Percentiles rank a stretch among this genome's conserved stretches.
Evolutionary conservation across 2,113 vertebrate species (phyloP).

Genomic region (Candoia aspera): DNA sequence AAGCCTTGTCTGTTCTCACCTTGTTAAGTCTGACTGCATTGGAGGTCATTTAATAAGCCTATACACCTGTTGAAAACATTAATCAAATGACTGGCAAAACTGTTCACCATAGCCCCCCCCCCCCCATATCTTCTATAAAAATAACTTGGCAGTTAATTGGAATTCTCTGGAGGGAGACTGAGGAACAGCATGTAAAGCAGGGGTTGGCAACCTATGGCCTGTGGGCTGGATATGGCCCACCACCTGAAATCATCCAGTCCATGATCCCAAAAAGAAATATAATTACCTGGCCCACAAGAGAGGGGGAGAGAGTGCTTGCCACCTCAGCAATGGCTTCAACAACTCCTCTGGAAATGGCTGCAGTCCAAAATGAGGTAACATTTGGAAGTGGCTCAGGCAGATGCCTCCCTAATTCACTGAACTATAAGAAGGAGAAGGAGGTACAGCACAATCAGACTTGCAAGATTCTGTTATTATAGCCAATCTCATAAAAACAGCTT

Average conservation of each 20-base stretch:
- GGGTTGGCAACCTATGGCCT: background rate
- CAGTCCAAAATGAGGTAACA: background rate
- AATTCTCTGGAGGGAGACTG: background rate
- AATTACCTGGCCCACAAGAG: background rate
- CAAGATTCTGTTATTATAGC: background rate
- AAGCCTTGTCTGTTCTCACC: background rate
- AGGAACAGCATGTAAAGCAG: background rate
- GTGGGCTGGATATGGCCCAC: background rate
- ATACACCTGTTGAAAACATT: slow-evolving; percentile 16
- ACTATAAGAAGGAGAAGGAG: background rate
- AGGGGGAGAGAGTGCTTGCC: background rate
- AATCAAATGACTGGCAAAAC: background rate
- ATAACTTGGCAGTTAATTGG: background rate
- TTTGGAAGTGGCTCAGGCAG: background rate
- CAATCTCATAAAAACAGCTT: background rate
- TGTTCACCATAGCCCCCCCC: background rate
- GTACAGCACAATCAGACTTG: background rate
- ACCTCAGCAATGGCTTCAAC: background rate
- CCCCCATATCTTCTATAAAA: background rate
- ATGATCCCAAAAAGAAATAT: background rate
- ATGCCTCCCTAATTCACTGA: background rate
- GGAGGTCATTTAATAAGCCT: background rate
- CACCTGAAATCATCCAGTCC: background rate
- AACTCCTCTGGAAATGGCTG: background rate
- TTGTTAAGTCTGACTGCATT: background rate